Percentiles rank a stretch among this genome's conserved stretches.
phyloP scores from a whole-genome alignment of 2,888 invertebrate species.

The Drosophila mercatorum region DNA sequence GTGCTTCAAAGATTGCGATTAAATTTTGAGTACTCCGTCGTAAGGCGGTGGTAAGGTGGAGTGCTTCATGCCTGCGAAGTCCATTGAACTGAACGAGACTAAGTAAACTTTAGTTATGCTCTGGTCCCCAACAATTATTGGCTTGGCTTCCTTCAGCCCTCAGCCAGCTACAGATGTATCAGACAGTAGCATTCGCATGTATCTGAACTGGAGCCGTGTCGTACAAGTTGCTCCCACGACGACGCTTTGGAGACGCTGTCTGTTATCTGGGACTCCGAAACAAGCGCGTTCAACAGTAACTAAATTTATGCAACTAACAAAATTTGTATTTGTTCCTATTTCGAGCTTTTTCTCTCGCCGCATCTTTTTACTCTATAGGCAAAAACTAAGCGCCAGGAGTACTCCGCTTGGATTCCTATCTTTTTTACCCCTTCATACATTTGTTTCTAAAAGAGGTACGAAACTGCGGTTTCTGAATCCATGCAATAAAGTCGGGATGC shows the following conservation, averaged over 20 bases:
- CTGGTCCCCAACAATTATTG: slow-evolving; percentile 1
- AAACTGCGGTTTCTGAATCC: slow-evolving; percentile 15
- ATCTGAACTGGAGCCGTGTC: slow-evolving; percentile 47
- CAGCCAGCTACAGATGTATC: slow-evolving; percentile 6
- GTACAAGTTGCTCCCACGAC: slow-evolving; percentile 69
- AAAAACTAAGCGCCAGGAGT: slow-evolving; percentile 28
- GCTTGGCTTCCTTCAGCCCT: background rate
- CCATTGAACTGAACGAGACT: slow-evolving; percentile 43
- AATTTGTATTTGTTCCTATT: slow-evolving; percentile 53
- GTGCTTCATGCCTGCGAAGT: slow-evolving; percentile 34
- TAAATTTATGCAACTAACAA: slow-evolving; percentile 76
- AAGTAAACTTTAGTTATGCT: slow-evolving; percentile 10
- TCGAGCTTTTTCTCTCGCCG: slow-evolving; percentile 3
- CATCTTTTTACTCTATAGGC: slow-evolving; percentile 61
- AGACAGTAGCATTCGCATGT: background rate
- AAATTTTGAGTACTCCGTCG: slow-evolving; percentile 29
- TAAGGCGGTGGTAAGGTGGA: slow-evolving; percentile 1
- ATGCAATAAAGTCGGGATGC: slow-evolving; percentile 26
- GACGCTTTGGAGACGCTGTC: slow-evolving; percentile 68
- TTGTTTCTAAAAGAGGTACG: background rate
- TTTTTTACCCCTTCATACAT: slow-evolving; percentile 24
- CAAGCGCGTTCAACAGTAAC: slow-evolving; percentile 40
- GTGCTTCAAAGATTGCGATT: slow-evolving; percentile 34
- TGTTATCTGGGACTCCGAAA: slow-evolving; percentile 57
- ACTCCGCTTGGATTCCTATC: slow-evolving; percentile 22